These are phyloP conservation scores for Spatulosminthurus flaviceps DNA, from an alignment of 2,888 invertebrate genomes.

Conservation along the genomic window DNA sequence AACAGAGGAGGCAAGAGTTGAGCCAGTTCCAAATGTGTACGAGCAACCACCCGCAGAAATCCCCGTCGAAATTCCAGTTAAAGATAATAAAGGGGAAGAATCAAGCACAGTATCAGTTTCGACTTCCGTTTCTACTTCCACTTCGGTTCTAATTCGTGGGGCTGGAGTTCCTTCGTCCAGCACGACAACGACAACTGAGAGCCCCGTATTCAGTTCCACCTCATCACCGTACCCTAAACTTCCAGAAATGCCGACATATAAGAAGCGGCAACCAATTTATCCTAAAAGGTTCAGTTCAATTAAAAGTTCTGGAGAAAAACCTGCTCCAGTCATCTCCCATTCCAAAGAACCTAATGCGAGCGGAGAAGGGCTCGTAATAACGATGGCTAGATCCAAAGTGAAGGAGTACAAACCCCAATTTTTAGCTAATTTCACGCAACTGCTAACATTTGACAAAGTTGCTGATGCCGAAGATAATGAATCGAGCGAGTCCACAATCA, in stretches of 20 bases:
- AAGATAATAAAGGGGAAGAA: slow-evolving; percentile 12
- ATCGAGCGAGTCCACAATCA: background rate
- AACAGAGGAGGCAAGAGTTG: slow-evolving; percentile 36
- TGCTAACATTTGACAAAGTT: slow-evolving; percentile 62
- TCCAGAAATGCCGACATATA: slow-evolving; percentile 60
- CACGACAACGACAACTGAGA: slow-evolving; percentile 42
- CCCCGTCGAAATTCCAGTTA: background rate
- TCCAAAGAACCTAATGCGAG: slow-evolving; percentile 49
- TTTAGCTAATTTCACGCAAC: slow-evolving; percentile 57
- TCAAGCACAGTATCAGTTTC: slow-evolving; percentile 41
- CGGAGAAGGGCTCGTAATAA: slow-evolving; percentile 59
- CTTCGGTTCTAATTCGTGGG: slow-evolving; percentile 48
- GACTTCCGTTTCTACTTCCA: slow-evolving; percentile 56
- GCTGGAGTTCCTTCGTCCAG: slow-evolving; percentile 36
- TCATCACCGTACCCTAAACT: slow-evolving; percentile 51
- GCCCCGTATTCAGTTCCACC: slow-evolving; percentile 26
- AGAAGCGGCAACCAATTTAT: slow-evolving; percentile 57
- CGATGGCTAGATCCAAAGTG: slow-evolving; percentile 60
- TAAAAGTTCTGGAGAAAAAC: slow-evolving; percentile 44
- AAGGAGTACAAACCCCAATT: slow-evolving; percentile 64
- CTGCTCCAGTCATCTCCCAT: slow-evolving; percentile 19
- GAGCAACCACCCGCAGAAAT: slow-evolving; percentile 41
- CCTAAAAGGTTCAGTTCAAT: slow-evolving; percentile 22
- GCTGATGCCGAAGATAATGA: slow-evolving; percentile 32
- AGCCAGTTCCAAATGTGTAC: slow-evolving; percentile 21